phyloP scores from a whole-genome alignment of 2,113 vertebrate species.

The Microcebus jonahi region DNA sequence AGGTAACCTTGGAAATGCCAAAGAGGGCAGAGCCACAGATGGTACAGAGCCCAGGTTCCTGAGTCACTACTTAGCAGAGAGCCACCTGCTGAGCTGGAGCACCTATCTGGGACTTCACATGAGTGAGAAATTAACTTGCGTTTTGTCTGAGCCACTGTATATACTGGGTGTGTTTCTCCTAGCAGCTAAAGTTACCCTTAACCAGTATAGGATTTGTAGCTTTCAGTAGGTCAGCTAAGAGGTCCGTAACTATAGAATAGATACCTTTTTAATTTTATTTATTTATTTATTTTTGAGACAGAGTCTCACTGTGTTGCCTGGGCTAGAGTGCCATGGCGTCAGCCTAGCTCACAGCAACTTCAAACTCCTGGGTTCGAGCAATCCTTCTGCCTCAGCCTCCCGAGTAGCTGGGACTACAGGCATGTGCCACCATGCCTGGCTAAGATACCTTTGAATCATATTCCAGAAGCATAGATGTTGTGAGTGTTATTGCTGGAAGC shows the following conservation, averaged over 20 bases:
- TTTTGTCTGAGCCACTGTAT: background rate
- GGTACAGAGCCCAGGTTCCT: background rate
- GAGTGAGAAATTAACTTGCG: background rate
- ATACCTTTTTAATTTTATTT: background rate
- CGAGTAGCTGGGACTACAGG: too few species aligned
- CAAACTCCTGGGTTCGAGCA: too few species aligned
- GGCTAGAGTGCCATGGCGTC: too few species aligned
- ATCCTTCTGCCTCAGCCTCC: too few species aligned
- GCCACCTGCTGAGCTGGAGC: background rate
- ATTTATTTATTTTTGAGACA: too few species aligned
- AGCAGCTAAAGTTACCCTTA: background rate
- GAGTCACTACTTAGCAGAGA: background rate
- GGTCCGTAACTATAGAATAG: background rate
- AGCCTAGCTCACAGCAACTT: too few species aligned
- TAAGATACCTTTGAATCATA: background rate
- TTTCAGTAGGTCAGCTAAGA: background rate
- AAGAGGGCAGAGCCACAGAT: background rate
- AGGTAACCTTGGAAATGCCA: background rate
- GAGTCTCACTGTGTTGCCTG: too few species aligned
- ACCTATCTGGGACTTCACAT: background rate
- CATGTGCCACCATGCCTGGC: too few species aligned
- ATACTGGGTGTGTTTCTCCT: background rate
- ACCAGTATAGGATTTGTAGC: background rate
- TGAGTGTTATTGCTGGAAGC: background rate
- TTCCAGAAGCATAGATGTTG: background rate